Evolutionary conservation across 2,113 vertebrate species (phyloP), one percentile per base, ranked within the genome.

Genomic region (Aythya baeri): DNA sequence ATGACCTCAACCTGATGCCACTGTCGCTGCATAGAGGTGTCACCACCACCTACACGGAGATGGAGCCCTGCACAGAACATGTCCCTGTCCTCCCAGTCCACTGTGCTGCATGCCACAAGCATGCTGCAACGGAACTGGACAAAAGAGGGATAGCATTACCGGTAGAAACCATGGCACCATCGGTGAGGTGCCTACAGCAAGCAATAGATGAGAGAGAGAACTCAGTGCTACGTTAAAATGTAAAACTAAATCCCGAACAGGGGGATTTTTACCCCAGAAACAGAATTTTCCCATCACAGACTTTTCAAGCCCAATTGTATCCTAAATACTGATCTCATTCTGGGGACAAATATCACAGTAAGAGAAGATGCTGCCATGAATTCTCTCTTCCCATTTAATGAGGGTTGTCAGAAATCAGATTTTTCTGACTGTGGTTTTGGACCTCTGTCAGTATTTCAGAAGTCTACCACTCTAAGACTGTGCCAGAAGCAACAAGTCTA

Each of bases 31-130:
- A 21, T 22, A 3, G 31, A 8, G 7, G 2, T 55, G 44, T 25
- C 43, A 25, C 26, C 3, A 4, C 17, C 1, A 0, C 58, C 36
- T 25, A 6, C 32, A 14, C 0, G 0, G 32, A 58, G 41, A 23
- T 17, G 29, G 43, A 0, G 0, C 12, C 17, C 59, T 9, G 43
- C 11, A 54, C 27, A 32, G 41, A 58, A 27, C 0, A 0, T 23
- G 7, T 31, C 9, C 15, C 29, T 8, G 49, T 46, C 49, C 54
- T 81, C 27, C 27, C 13, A 4, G 16, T 22, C 7, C 22, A 2
- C 41, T 4, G 2, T 18, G 12, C 18, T 1, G 0, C 8, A 2
- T 54, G 43, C 20, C 36, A 2, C 7, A 9, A 86, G 31, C 4
- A 34, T 0, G 1, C 29, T 34, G 29, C 46, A 44, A 34, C 1